Evolutionary conservation across 1,140 invertebrate genomes (phyloP), one percentile per base, ranked within the genome.

Genomic region (Sitophilus oryzae): DNA sequence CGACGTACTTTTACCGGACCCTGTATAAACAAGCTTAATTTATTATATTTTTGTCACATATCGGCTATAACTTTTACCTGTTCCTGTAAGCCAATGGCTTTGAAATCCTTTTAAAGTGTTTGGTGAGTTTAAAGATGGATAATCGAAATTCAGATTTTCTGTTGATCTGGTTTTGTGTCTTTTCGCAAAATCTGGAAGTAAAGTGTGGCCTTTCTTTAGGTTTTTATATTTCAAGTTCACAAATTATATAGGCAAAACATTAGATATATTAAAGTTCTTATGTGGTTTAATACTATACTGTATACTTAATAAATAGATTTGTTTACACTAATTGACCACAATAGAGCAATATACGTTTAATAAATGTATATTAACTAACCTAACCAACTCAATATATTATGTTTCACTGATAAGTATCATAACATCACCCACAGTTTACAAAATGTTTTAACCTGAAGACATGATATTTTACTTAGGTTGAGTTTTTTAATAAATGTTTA

Each of bases 121-220:
- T 16, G 40, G 22, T 22, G 22, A 37, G 22, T 25, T 45, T 16
- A 21, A 37, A 23, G 21, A n/a, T 16, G 55, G 38, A n/a, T 34
- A 59, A 21, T 59, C 37, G 4, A 53, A 51, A 19, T 22, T 55
- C 19, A 49, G 36, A 35, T 64, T 45, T 36, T 64, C 61, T 8
- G 55, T 61, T 11, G 60, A 59, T 53, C 59, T 62, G 10, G 48
- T 57, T 47, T 42, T 44, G 35, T 59, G 64, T 38, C 59, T 63
- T 38, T 51, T 67, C 1, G 65, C 60, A 48, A 64, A 71, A 62
- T 71, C 69, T 71, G 66, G 21, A 70, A 71, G 43, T 56, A 23
- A 18, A 20, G 50, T 11, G 20, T 48, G 44, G 34, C 60, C 64
- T 63, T 47, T 56, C 43, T 54, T 22, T 44, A 30, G 43, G 14